A percentile compares a stretch with the other conserved stretches of the same genome.
Conservation (phyloP, 2,113 vertebrate genomes). For the Thalassarche chlororhynchos region DNA sequence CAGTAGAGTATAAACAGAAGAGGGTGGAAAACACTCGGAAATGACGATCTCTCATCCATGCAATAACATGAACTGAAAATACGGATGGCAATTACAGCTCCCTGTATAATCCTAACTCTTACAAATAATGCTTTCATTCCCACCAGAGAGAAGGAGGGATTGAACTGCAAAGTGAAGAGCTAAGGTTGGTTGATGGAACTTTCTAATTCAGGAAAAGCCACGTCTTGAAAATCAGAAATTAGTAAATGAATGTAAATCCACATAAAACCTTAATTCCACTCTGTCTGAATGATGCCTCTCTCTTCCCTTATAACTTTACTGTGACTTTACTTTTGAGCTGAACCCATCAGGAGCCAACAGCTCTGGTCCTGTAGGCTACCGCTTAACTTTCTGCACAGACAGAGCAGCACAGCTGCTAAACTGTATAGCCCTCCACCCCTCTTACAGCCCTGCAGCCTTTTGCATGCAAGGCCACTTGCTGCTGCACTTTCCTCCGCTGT, state of each 20-base stretch:
- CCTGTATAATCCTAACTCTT: not conserved
- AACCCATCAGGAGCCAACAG: not conserved
- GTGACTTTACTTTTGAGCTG: not conserved
- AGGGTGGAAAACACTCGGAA: not conserved
- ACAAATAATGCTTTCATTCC: not conserved
- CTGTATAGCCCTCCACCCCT: not conserved
- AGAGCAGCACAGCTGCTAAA: not conserved
- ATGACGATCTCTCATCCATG: not conserved
- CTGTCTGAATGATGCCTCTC: not conserved
- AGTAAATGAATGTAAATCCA: constrained; percentile 36
- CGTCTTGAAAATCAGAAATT: not conserved
- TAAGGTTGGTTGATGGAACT: not conserved
- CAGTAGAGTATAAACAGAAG: not conserved
- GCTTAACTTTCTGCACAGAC: not conserved
- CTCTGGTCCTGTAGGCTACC: not conserved
- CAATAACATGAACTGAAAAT: not conserved
- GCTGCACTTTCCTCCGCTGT: fast-evolving
- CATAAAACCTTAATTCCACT: not conserved
- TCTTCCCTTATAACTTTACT: not conserved
- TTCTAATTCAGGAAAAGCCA: not conserved
- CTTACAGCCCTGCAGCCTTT: not conserved
- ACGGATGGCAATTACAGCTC: not conserved
- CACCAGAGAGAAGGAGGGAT: not conserved
- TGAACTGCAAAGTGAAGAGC: not conserved
- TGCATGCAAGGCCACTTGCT: not conserved